These are phyloP conservation scores for Orchesella cincta DNA, from an alignment of 1,140 invertebrate genomes.

Conservation along the genomic window DNA sequence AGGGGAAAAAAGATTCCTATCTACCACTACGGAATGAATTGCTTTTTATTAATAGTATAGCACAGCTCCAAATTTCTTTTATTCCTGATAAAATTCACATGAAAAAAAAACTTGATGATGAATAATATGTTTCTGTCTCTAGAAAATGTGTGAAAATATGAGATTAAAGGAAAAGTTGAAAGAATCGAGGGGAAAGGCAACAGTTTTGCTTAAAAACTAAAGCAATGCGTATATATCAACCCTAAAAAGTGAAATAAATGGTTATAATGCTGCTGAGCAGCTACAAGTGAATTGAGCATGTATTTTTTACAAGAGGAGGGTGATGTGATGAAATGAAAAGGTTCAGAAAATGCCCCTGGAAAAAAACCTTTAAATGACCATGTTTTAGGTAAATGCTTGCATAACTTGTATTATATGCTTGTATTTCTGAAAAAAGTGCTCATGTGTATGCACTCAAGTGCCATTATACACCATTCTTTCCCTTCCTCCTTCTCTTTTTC, in stretches of 20 bases:
- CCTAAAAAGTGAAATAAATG: neutral
- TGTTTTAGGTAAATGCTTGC: conserved; percentile 11
- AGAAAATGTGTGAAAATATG: conserved; percentile 6
- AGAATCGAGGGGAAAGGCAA: neutral
- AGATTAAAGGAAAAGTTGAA: conserved; percentile 1
- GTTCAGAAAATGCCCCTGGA: neutral
- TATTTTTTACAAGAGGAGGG: neutral
- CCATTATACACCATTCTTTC: neutral
- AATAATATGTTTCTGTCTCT: neutral
- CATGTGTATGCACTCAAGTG: neutral
- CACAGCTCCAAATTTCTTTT: neutral
- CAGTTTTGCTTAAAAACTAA: neutral
- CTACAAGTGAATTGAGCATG: neutral
- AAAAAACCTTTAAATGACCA: neutral
- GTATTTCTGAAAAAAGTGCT: neutral
- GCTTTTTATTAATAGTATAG: conserved; percentile 2
- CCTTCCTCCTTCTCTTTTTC: neutral
- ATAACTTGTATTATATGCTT: neutral
- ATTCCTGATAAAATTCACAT: neutral
- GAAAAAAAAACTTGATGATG: neutral
- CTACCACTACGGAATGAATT: neutral
- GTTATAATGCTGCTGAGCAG: neutral
- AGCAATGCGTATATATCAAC: neutral
- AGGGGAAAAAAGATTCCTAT: conserved; percentile 6
- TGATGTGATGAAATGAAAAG: conserved; percentile 2